A percentile compares a stretch with the other conserved stretches of the same genome.
phyloP scores from a whole-genome alignment of 2,888 invertebrate species.

The Rhingia rostrata region DNA sequence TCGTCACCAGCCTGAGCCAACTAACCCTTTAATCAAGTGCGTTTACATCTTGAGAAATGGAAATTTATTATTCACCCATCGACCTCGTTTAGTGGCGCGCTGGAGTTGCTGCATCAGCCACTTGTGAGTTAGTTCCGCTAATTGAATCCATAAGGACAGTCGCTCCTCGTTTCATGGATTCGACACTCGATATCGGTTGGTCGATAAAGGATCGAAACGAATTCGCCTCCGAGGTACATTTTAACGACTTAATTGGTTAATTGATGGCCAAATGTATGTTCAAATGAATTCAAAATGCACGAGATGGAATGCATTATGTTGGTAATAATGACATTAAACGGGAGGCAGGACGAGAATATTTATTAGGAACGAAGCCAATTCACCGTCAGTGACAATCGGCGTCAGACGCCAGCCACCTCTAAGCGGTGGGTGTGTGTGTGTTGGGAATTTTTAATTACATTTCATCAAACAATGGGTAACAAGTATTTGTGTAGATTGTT shows the following conservation, averaged over 20 bases:
- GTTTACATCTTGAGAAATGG: slow-evolving; percentile 63
- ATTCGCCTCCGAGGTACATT: slow-evolving; percentile 9
- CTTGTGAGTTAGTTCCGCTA: slow-evolving; percentile 31
- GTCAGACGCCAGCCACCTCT: slow-evolving; percentile 32
- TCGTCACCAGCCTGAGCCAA: slow-evolving; percentile 1
- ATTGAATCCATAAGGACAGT: slow-evolving; percentile 48
- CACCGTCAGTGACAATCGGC: not conserved
- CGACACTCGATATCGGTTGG: not conserved
- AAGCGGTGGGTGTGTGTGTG: slow-evolving; percentile 13
- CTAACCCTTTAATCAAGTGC: slow-evolving; percentile 68
- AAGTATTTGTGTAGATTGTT: slow-evolving; percentile 11
- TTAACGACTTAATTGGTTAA: slow-evolving; percentile 65
- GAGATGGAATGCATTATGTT: slow-evolving; percentile 17
- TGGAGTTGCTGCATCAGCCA: slow-evolving; percentile 14
- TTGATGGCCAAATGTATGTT: slow-evolving; percentile 51
- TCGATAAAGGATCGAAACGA: slow-evolving; percentile 3
- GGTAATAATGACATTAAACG: slow-evolving; percentile 45
- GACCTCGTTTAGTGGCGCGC: slow-evolving; percentile 50
- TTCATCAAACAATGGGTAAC: slow-evolving; percentile 49
- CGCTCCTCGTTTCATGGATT: not conserved
- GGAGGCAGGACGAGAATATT: slow-evolving; percentile 33
- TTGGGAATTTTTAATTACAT: slow-evolving; percentile 66
- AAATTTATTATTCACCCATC: slow-evolving; percentile 68
- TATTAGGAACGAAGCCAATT: slow-evolving; percentile 17
- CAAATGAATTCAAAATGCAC: slow-evolving; percentile 42